Evolutionary conservation across 2,113 vertebrate species (phyloP), one percentile per base, ranked within the genome.

Genomic region (Herpailurus yagouaroundi): DNA sequence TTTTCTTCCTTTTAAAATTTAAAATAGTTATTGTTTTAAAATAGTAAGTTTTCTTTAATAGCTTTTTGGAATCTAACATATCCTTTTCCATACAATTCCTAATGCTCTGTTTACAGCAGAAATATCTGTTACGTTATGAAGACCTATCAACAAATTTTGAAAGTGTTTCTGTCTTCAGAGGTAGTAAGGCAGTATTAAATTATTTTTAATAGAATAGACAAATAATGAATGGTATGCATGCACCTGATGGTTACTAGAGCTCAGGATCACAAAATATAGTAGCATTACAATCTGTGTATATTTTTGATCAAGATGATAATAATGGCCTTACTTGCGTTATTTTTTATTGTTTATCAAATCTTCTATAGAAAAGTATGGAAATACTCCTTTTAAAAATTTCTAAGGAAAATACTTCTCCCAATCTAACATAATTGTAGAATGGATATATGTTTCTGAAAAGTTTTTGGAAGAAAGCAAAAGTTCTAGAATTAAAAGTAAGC

Each of bases 141-240:
- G 89, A 97, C 94, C 79, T 98, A 52, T 98, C 96, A 98, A 97
- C 95, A 98, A 97, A 90, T 98, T 98, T 98, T 98, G 97, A 97
- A 98, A 96, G 83, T 98, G 71, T 92, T 97, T 98, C 50, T 86
- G 48, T 96, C 97, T 98, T 96, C 96, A 96, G 93, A 95, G 50
- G 94, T 96, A 82, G 45, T 84, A 91, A 27, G 93, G 81, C 71
- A 91, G 74, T 80, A 97, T 89, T 92, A 86, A 98, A 94, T 97
- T 97, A 94, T 97, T 97, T 97, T 98, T 97, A 50, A 96, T 95
- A 97, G 93, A 95, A 41, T 97, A 98, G 95, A 96, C 93, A 89
- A 98, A 95, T 96, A 33, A 48, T 96, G 89, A 97, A 88, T 96
- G 93, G 95, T 97, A 97, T 99, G 98, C 97, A 98, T 98, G 98